Conservation (phyloP, 2,113 vertebrate species). For the Nymphicus hollandicus region DNA sequence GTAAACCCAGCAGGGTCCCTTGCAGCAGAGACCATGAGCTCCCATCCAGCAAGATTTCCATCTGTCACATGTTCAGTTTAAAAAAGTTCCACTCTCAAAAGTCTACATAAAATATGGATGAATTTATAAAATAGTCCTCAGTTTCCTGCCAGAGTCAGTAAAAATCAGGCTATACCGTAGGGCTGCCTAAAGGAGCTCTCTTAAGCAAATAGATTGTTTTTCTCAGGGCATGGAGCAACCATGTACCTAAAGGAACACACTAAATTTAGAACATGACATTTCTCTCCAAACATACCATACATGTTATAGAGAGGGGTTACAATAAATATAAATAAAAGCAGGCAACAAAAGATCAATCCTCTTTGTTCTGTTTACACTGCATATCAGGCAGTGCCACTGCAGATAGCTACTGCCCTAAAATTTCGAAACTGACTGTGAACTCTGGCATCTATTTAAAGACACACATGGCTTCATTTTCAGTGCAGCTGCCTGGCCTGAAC, state of each 20-base stretch:
- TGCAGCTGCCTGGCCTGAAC: neutral
- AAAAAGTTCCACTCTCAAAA: neutral
- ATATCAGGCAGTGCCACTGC: neutral
- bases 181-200: neutral
- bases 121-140: neutral
- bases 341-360: neutral
- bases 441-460: neutral
- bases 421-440: neutral
- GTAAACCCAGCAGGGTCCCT: neutral
- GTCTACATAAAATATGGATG: neutral
- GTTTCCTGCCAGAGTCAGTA: neutral
- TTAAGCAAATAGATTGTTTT: neutral
- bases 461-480: neutral
- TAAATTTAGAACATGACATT: neutral
- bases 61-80: neutral
- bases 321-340: neutral
- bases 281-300: rapidly evolving
- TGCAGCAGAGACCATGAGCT: neutral
- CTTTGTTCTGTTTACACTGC: constrained; percentile 6
- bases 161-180: neutral
- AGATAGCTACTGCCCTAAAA: neutral
- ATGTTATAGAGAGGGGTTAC: neutral
- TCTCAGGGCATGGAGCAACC: neutral
- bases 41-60: neutral
- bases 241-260: rapidly evolving